phyloP scores from a whole-genome alignment of 2,113 vertebrate species.

The Oncorhynchus keta region DNA sequence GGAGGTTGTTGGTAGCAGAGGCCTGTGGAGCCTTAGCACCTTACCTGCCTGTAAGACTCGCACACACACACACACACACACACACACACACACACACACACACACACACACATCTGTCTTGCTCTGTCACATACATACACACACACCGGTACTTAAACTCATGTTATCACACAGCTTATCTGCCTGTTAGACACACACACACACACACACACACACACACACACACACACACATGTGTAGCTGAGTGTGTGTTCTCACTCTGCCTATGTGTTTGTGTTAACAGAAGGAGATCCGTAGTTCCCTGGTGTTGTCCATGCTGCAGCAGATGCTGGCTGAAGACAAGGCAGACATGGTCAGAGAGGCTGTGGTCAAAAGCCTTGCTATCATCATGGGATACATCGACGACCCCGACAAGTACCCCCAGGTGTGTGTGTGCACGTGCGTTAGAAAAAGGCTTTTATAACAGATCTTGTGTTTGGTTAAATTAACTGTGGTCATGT shows the following conservation, averaged over 20 bases:
- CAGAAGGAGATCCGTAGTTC: constrained; percentile 99
- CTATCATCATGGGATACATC: constrained; percentile 97
- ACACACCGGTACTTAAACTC: neutral
- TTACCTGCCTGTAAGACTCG: constrained; percentile 91
- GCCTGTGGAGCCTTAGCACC: constrained; percentile 96
- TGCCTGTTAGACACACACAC: neutral
- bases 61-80: neutral
- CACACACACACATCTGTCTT: neutral
- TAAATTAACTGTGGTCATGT: constrained; percentile 2
- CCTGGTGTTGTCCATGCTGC: constrained; percentile 95
- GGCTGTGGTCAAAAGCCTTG: constrained; percentile 97
- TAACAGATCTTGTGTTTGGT: constrained; percentile 31
- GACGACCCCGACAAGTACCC: constrained; percentile 97
- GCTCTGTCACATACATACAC: neutral
- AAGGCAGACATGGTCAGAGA: constrained; percentile 98
- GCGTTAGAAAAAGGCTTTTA: neutral
- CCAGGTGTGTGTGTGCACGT: constrained; percentile 75
- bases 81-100: neutral
- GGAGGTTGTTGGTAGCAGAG: constrained; percentile 93
- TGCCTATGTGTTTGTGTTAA: constrained; percentile 53
- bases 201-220: no score
- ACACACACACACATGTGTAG: no score
- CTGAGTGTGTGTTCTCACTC: constrained; percentile 74
- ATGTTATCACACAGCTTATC: neutral
- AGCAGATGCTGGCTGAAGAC: constrained; percentile 98